phyloP scores from a whole-genome alignment of 2,888 invertebrate genomes.

The Lasioglossum oenotherae region DNA sequence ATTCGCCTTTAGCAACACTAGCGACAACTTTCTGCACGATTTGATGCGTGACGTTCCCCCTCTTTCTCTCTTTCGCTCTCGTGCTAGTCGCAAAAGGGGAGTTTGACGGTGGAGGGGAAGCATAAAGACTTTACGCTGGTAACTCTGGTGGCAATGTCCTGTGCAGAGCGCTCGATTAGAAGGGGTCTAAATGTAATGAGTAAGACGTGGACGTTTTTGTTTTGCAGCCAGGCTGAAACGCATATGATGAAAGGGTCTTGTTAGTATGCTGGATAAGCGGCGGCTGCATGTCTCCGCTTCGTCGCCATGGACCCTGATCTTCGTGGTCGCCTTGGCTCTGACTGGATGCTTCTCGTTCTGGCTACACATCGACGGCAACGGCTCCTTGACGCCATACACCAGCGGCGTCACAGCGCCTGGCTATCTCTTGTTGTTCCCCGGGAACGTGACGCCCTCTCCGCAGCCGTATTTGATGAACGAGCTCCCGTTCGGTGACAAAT shows the following conservation, averaged over 20 bases:
- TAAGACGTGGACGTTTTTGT: neutral
- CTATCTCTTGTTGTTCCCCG: slow-evolving; percentile 73
- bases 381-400: slow-evolving; percentile 58
- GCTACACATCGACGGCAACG: slow-evolving; percentile 75
- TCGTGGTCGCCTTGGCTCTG: slow-evolving; percentile 74
- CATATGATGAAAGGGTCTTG: slow-evolving; percentile 70
- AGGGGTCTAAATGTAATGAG: neutral
- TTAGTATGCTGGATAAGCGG: slow-evolving; percentile 81
- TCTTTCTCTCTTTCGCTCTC: neutral
- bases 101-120: neutral
- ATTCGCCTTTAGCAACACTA: too few relatives aligned
- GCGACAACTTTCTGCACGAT: neutral
- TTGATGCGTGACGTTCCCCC: neutral
- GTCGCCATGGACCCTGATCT: slow-evolving; percentile 77
- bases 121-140: neutral
- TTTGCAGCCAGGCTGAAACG: slow-evolving; percentile 26
- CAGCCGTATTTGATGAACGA: slow-evolving; percentile 74
- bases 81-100: neutral
- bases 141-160: neutral
- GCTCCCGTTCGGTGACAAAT: slow-evolving; percentile 78
- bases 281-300: slow-evolving; percentile 78
- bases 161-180: neutral
- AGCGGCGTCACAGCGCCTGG: slow-evolving; percentile 66
- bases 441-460: slow-evolving; percentile 69
- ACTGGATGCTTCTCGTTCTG: slow-evolving; percentile 79